phyloP scores from a whole-genome alignment of 2,888 invertebrate genomes.

The Malachius bipustulatus region DNA sequence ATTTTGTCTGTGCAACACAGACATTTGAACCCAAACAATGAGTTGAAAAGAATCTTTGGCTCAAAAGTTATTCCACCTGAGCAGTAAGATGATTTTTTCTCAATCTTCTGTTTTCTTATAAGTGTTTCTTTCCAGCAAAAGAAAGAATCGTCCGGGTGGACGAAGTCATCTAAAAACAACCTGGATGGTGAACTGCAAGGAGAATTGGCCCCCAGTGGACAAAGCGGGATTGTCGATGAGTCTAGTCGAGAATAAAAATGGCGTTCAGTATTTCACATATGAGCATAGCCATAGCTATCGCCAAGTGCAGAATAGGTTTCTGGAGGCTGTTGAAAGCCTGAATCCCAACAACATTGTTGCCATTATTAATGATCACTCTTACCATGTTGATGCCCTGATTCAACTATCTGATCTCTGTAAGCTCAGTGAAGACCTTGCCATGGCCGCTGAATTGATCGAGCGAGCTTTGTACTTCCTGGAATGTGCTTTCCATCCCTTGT shows the following conservation, averaged over 20 bases:
- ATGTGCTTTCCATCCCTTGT: constrained; percentile 65
- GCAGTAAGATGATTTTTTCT: constrained; percentile 22
- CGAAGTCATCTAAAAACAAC: constrained; percentile 49
- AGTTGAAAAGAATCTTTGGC: constrained; percentile 71
- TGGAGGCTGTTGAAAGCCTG: constrained; percentile 65
- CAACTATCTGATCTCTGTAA: constrained; percentile 71
- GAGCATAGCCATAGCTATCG: constrained; percentile 65
- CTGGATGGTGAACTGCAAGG: constrained; percentile 57
- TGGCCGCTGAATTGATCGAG: constrained; percentile 69
- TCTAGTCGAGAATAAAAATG: constrained; percentile 42
- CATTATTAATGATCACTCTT: constrained; percentile 61
- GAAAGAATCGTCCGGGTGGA: constrained; percentile 41
- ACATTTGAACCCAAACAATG: constrained; percentile 67
- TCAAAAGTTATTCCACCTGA: constrained; percentile 63
- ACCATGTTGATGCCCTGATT: constrained; percentile 68
- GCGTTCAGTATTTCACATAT: constrained; percentile 54
- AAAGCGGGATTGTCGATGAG: constrained; percentile 66
- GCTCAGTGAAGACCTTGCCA: constrained; percentile 64
- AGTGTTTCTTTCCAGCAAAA: constrained; percentile 36
- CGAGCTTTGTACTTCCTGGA: constrained; percentile 66
- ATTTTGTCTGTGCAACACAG: constrained; percentile 54
- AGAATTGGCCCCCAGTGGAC: constrained; percentile 57
- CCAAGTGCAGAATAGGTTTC: constrained; percentile 59
- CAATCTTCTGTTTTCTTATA: constrained; percentile 5
- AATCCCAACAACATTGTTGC: constrained; percentile 68